Evolutionary conservation across 2,797 vertebrate genomes (phyloP), one percentile per base, ranked within the genome.

Genomic region (Poeciliopsis infans): DNA sequence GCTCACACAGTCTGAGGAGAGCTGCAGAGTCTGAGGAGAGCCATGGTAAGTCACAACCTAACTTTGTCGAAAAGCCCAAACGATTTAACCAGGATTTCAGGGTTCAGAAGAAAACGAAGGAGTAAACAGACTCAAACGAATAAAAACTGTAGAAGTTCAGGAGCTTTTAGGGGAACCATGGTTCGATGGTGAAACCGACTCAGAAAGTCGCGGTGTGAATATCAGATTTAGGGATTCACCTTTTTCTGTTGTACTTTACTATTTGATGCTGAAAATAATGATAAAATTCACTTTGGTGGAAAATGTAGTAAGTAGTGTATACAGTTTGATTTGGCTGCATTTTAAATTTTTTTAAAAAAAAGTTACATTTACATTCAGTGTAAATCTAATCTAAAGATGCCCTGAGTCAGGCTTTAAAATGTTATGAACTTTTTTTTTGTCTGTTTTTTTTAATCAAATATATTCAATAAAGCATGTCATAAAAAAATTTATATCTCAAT

Each of bases 21-120:
- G 71, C 77, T 64, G 55, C 74, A 83, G 72, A 76, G 71, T 72
- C 25, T 71, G 55, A 28, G 73, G 77, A 25, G 71, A 84, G 76
- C 85, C 84, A 92, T 91, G 89, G 92, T 94, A 82, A 93, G 92
- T 87, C 51, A 11, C 15, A 71, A 77, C 31, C 12, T 28, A 66
- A 72, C 46, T 73, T 47, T 61, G 23, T 68, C 5, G 11, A 68
- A 68, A 25, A 13, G 36, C 25, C 4, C 4, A 23, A 68, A 68
- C 8, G 11, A 68, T 5, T 7, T 12, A 10, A 41, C 11, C 1
- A 39, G 8, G 33, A 41, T 13, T 68, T 68, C 10, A 5, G 36
- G 64, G 8, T 23, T 41, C 13, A 23, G 25, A 39, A 23, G 51
- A 53, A 53, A 47, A 72, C 10, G 31, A 18, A 31, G 15, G 70